Conservation (phyloP, 1,140 invertebrate genomes). For the Drosophila miranda region DNA sequence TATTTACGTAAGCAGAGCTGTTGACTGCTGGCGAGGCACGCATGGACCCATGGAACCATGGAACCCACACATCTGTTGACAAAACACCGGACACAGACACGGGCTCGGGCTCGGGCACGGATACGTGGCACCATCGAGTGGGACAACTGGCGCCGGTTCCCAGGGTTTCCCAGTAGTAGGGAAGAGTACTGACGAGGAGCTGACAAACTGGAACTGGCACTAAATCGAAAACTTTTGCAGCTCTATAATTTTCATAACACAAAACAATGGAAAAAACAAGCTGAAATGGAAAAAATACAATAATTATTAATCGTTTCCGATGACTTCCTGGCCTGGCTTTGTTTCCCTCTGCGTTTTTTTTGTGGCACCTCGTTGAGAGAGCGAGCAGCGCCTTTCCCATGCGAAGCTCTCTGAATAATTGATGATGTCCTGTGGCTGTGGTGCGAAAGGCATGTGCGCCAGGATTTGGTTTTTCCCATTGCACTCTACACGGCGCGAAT, state of each 20-base stretch:
- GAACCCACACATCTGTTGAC: constrained; percentile 53
- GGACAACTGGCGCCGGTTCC: constrained; percentile 26
- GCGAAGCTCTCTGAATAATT: constrained; percentile 37
- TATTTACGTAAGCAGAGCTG: constrained; percentile 53
- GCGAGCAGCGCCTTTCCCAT: constrained; percentile 1
- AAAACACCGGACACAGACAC: constrained; percentile 20
- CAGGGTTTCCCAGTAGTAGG: constrained; percentile 9
- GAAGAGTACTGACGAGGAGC: constrained; percentile 8
- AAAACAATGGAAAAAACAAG: constrained; percentile 5
- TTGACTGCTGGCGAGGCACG: constrained; percentile 35
- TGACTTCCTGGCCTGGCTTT: constrained; percentile 1
- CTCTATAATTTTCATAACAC: constrained; percentile 44
- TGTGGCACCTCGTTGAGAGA: constrained; percentile 51
- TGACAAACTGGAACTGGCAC: constrained; percentile 7
- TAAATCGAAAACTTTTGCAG: constrained; percentile 41
- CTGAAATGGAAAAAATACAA: constrained; percentile 15
- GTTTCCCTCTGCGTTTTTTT: constrained; percentile 21
- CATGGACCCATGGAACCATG: constrained; percentile 19
- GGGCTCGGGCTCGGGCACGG: neutral
- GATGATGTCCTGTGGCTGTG: constrained; percentile 29
- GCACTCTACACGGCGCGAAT: neutral
- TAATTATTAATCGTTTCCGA: constrained; percentile 39
- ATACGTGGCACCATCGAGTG: too few relatives aligned
- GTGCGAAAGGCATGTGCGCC: constrained; percentile 46
- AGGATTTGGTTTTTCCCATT: constrained; percentile 26